These are phyloP conservation scores for Drosophila tani DNA, from an alignment of 1,140 invertebrate genomes.

Conservation along the genomic window DNA sequence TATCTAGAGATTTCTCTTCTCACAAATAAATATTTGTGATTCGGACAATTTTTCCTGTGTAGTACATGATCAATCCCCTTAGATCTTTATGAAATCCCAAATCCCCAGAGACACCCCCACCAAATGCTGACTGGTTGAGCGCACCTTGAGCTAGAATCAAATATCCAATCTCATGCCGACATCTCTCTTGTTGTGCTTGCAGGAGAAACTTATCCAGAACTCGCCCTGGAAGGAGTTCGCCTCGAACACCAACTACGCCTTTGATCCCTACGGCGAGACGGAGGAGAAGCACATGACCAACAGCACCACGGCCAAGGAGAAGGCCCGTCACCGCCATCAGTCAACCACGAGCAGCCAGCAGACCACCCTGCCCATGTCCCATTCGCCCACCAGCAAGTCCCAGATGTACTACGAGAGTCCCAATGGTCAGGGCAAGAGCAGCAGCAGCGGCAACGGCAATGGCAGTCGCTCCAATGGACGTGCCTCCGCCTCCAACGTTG, in stretches of 20 bases:
- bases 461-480: slow-evolving; percentile 64
- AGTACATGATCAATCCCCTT: slow-evolving; percentile 23
- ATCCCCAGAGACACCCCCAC: slow-evolving; percentile 12
- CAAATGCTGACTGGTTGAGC: slow-evolving; percentile 83
- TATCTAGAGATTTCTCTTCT: background rate
- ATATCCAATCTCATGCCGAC: slow-evolving; percentile 13
- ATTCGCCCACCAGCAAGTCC: slow-evolving; percentile 83
- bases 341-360: slow-evolving; percentile 75
- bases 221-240: slow-evolving; percentile 95
- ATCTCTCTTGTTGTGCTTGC: slow-evolving; percentile 72
- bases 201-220: slow-evolving; percentile 93
- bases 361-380: slow-evolving; percentile 84
- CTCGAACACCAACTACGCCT: slow-evolving; percentile 94
- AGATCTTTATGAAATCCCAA: slow-evolving; percentile 1
- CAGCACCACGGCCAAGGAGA: slow-evolving; percentile 78
- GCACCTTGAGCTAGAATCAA: slow-evolving; percentile 18
- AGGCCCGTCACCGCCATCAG: slow-evolving; percentile 64
- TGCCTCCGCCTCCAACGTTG: background rate
- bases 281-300: slow-evolving; percentile 89
- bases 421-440: slow-evolving; percentile 63
- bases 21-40: no score
- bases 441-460: slow-evolving; percentile 22
- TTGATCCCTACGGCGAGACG: slow-evolving; percentile 91
- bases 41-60: slow-evolving; percentile 13
- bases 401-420: slow-evolving; percentile 80